Base-by-base conservation (phyloP, 2,888 invertebrate genomes). In the Hyppa rectilinea region DNA sequence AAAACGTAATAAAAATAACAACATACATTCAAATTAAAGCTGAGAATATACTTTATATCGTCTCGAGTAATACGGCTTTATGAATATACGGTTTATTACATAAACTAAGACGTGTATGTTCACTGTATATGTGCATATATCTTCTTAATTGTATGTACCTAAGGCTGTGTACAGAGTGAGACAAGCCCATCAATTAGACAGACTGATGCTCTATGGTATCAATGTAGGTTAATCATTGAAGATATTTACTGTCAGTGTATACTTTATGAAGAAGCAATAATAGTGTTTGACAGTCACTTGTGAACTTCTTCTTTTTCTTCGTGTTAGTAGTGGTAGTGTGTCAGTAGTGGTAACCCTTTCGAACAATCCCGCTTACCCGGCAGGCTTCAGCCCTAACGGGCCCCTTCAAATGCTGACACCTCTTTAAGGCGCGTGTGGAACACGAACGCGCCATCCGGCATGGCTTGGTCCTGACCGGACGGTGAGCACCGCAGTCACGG, bases 1-100 rank as follows among this genome's bases (percentile, higher is more conserved):
- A 64, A 47, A 71, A 59, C 55, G 66, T 43, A 63, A 63, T 60
- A 78, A 80, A 83, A 72, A 74, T 71, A 78, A 78, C 65, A 74
- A 80, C 72, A 70, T 76, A 84, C 73, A 74, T 78, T 73, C 73
- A 81, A 81, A 82, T 82, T 81, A 84, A 71, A 75, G 71, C 73
- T 50, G 50, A 60, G 65, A 71, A 67, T 78, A 74, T 63, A 60
- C 71, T 71, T 80, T 76, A 75, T 80, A 80, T 74, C 67, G 65
- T 73, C 61, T 60, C 61, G 55, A 55, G 62, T 75, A 55, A 78
- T 78, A 74, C 50, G 63, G 36, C 68, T 78, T 76, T 77, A 79
- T 71, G 75, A 78, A 71, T 78, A 62, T 66, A 81, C 50, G 47
- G 53, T 50, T 61, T 70, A 59, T 62, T 56, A 49, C 36, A n/a